Percentiles rank a stretch among this genome's conserved stretches.
phyloP scores from a whole-genome alignment of 2,888 invertebrate species.

The Timandra comae region DNA sequence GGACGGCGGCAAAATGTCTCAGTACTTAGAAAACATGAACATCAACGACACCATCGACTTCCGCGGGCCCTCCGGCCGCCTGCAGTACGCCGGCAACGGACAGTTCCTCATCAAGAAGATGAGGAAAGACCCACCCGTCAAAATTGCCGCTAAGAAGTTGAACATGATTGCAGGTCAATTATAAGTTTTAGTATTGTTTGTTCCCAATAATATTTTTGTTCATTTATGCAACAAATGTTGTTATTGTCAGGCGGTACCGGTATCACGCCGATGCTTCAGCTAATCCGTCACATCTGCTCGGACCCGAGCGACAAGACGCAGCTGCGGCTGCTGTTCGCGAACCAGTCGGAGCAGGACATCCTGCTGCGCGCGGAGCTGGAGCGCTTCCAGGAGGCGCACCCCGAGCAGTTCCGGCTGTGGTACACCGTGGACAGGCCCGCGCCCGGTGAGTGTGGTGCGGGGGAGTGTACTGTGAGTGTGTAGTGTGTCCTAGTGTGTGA shows the following conservation, averaged over 20 bases:
- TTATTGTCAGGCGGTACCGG: conserved; percentile 86
- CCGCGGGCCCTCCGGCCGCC: conserved; percentile 94
- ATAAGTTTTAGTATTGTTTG: too few species aligned
- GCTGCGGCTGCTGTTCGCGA: conserved; percentile 92
- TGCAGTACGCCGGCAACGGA: conserved; percentile 90
- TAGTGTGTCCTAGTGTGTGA: too few species aligned
- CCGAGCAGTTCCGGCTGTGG: conserved; percentile 92
- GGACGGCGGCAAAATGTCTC: conserved; percentile 98
- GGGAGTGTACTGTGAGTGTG: too few species aligned
- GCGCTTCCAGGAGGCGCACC: conserved; percentile 81
- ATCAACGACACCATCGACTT: conserved; percentile 96
- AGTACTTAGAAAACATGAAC: conserved; percentile 91
- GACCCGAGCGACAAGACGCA: conserved; percentile 84
- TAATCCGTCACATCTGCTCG: conserved; percentile 90
- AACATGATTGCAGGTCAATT: conserved; percentile 95
- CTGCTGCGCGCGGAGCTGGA: conserved; percentile 92
- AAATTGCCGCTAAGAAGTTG: conserved; percentile 82
- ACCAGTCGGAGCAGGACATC: conserved; percentile 97
- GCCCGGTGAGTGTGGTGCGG: conserved; percentile 83
- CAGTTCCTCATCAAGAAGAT: conserved; percentile 90
- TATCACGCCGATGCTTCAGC: conserved; percentile 98
- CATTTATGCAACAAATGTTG: too few species aligned
- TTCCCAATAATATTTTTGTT: too few species aligned
- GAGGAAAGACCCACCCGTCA: conserved; percentile 91
- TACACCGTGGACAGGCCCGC: conserved; percentile 95